phyloP scores from a whole-genome alignment of 2,113 vertebrate species.

The Microtus richardsoni region DNA sequence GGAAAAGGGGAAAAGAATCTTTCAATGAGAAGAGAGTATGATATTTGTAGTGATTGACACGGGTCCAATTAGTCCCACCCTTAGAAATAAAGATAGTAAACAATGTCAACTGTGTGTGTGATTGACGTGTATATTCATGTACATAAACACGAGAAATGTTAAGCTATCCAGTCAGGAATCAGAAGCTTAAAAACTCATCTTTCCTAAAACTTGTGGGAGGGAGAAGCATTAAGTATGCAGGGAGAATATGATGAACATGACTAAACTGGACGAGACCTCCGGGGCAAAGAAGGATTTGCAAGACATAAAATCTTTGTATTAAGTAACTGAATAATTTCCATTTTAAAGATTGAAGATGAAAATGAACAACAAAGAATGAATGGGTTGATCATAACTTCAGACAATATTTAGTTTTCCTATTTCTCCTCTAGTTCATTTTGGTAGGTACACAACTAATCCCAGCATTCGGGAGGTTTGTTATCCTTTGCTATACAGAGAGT shows the following conservation, averaged over 20 bases:
- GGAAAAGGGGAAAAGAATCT: conserved; percentile 27
- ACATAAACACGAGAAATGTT: conserved; percentile 41
- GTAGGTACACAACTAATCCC: not conserved
- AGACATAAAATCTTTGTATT: not conserved
- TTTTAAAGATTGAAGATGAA: conserved; percentile 5
- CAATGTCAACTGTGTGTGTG: conserved; percentile 29
- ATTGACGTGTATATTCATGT: conserved; percentile 52
- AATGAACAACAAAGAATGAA: not conserved
- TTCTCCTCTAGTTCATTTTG: conserved; percentile 2
- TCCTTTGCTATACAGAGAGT: not conserved
- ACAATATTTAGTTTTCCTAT: not conserved
- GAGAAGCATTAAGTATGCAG: not conserved
- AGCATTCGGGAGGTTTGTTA: not conserved
- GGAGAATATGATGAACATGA: not conserved
- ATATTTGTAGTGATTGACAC: conserved; percentile 35
- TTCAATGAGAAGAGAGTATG: conserved; percentile 6
- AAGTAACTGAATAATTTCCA: conserved; percentile 26
- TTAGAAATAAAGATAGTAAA: conserved; percentile 68
- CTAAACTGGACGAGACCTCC: conserved; percentile 1
- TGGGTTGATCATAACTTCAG: not conserved
- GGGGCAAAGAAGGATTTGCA: not conserved
- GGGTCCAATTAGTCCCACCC: conserved; percentile 39
- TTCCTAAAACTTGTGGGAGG: conserved; percentile 43
- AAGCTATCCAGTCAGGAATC: conserved; percentile 50
- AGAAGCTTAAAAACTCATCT: conserved; percentile 60